Percentiles rank a stretch among this genome's conserved stretches.
phyloP scores from a whole-genome alignment of 2,113 vertebrate species.

The Pomatorhinus ruficollis region DNA sequence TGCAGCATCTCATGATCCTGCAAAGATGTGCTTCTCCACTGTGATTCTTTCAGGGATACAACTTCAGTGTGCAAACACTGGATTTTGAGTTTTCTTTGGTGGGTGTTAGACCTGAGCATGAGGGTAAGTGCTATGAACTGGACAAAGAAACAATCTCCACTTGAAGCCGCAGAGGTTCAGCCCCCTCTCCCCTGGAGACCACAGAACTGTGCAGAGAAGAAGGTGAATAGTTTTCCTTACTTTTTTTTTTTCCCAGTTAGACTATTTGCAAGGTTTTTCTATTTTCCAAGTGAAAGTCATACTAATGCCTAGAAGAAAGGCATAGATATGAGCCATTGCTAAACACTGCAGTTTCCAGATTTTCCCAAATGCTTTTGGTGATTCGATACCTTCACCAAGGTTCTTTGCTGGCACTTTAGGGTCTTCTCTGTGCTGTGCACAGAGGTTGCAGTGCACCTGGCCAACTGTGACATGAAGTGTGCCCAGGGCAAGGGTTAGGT shows the following conservation, averaged over 20 bases:
- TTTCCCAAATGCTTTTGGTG: not conserved
- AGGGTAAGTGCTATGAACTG: not conserved
- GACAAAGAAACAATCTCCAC: fast-evolving
- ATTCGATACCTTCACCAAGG: not conserved
- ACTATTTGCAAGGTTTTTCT: not conserved
- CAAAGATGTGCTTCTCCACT: not conserved
- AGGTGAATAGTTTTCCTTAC: not conserved
- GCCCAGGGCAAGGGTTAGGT: not conserved
- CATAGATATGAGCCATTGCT: not conserved
- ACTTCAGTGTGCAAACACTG: not conserved
- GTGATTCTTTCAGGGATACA: not conserved
- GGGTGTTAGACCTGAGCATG: not conserved
- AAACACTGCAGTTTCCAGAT: not conserved
- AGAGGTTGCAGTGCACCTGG: not conserved
- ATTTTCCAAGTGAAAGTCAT: not conserved
- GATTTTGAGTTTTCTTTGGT: not conserved
- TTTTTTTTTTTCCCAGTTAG: not conserved
- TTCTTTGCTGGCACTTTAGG: fast-evolving
- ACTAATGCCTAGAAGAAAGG: not conserved
- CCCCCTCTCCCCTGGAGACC: not conserved
- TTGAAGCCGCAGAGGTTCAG: not conserved
- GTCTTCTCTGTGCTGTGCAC: fast-evolving
- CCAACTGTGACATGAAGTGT: not conserved
- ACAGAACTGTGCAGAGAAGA: not conserved
- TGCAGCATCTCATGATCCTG: not conserved